Conservation (phyloP, 2,113 vertebrate genomes). For the Haplochromis burtoni region DNA sequence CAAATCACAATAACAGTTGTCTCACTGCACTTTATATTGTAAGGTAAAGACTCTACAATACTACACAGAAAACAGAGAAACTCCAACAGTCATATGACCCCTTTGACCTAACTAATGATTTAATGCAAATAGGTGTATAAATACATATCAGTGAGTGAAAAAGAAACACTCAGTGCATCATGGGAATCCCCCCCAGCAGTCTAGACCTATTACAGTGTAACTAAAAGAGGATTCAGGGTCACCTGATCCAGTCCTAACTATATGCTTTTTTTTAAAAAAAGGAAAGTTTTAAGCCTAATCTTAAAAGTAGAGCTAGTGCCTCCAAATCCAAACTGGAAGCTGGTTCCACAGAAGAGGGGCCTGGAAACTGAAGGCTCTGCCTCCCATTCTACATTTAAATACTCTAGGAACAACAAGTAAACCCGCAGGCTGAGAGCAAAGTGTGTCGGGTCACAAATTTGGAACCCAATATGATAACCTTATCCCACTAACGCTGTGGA, state of each 20-base stretch:
- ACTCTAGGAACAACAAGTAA: background rate
- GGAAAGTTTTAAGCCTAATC: fast-evolving
- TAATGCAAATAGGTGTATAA: background rate
- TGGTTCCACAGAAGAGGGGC: background rate
- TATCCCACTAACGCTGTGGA: too few species aligned
- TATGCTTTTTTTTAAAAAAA: background rate
- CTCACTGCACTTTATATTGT: background rate
- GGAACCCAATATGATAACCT: too few species aligned
- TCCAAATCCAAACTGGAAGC: background rate
- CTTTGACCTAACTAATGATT: background rate
- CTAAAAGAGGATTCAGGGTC: background rate
- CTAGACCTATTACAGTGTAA: background rate
- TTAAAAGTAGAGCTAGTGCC: background rate
- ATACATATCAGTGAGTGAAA: background rate
- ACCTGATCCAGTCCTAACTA: background rate
- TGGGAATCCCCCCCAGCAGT: background rate
- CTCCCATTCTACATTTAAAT: background rate
- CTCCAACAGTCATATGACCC: background rate
- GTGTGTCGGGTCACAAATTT: too few species aligned
- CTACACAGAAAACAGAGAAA: background rate
- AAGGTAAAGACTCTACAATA: background rate
- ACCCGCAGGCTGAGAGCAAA: too few species aligned
- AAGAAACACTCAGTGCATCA: background rate
- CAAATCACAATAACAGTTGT: background rate
- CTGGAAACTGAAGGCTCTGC: background rate